Conservation (phyloP, 1,140 invertebrate genomes). For the Nixonia krombeini region DNA sequence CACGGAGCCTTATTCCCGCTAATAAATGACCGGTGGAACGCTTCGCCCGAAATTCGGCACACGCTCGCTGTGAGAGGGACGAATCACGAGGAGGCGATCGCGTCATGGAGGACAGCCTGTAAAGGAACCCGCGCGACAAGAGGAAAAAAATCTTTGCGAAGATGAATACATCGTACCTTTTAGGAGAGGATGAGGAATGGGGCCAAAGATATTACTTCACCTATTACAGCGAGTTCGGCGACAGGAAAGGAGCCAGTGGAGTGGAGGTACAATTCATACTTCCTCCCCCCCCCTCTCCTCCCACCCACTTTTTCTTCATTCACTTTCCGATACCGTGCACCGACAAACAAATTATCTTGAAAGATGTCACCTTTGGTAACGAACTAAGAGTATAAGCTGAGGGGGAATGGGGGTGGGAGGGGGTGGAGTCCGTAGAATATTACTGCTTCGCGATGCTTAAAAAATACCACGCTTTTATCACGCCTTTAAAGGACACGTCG, state of each 20-base stretch:
- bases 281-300: no score
- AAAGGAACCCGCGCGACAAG: conserved; percentile 22
- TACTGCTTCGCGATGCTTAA: no score
- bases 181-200: conserved; percentile 66
- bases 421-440: no score
- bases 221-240: conserved; percentile 72
- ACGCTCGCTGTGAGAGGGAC: conserved; percentile 22
- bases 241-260: conserved; percentile 53
- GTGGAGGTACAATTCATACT: conserved; percentile 58
- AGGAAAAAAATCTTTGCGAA: conserved; percentile 11
- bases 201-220: conserved; percentile 71
- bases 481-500: no score
- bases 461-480: no score
- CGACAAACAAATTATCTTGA: no score
- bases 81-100: conserved; percentile 29
- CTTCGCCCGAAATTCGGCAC: conserved; percentile 15
- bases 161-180: conserved; percentile 64
- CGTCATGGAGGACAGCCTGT: conserved; percentile 30
- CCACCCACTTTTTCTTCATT: no score
- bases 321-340: no score
- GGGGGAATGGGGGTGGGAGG: no score
- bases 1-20: conserved; percentile 17
- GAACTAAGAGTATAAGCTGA: no score
- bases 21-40: conserved; percentile 25
- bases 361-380: no score